Evolutionary conservation across 2,797 vertebrate genomes (phyloP).

Genomic region (Bradypus variegatus): DNA sequence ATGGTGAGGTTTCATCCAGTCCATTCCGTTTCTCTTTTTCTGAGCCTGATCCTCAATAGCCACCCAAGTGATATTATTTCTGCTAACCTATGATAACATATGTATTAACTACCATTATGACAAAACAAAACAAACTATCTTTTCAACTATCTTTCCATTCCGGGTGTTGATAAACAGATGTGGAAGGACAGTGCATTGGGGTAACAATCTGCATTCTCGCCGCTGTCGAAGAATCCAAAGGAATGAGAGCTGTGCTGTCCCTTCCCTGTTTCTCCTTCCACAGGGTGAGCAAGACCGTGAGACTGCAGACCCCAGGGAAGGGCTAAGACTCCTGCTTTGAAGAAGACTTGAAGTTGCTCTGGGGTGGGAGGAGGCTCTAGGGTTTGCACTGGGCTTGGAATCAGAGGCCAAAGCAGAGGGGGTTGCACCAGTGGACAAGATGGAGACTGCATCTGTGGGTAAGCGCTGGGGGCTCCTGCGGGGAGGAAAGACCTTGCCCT

Average conservation of each 20-base stretch:
- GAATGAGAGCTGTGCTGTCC: not conserved
- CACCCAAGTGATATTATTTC: too few relatives aligned
- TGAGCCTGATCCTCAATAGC: too few relatives aligned
- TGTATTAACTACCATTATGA: too few relatives aligned
- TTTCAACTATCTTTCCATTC: too few relatives aligned
- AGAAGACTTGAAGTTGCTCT: too few relatives aligned
- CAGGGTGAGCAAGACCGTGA: not conserved
- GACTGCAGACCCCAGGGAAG: fast-evolving
- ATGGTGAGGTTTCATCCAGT: too few relatives aligned
- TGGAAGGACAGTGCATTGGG: not conserved
- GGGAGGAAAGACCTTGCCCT: not conserved
- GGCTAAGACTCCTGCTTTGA: not conserved
- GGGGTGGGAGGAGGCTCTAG: not conserved
- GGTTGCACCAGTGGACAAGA: too few relatives aligned
- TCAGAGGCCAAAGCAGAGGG: not conserved
- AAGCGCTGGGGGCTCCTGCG: too few relatives aligned
- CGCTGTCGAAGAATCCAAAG: not conserved
- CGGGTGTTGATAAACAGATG: not conserved
- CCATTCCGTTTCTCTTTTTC: too few relatives aligned
- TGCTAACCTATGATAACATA: too few relatives aligned
- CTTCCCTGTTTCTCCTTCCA: not conserved
- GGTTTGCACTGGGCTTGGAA: not conserved
- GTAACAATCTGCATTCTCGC: not conserved
- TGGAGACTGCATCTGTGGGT: not conserved
- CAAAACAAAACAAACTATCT: too few relatives aligned